Evolutionary conservation across 2,113 vertebrate species (phyloP).

Genomic region (Gasterosteus aculeatus): DNA sequence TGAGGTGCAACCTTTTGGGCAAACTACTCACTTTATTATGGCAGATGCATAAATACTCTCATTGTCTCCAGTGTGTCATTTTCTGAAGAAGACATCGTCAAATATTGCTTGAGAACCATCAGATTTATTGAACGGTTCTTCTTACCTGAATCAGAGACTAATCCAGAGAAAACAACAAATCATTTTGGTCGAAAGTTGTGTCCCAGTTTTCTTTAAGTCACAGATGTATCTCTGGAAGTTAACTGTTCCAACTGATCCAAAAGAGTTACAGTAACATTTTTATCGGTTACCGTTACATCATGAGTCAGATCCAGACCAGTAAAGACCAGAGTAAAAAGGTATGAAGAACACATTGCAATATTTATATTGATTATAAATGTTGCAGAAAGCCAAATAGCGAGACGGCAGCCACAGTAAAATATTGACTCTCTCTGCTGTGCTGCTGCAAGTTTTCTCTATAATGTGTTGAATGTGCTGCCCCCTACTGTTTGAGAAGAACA

Average conservation of each 20-base stretch:
- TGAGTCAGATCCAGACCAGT: conserved; percentile 24
- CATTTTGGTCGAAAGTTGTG: conserved; percentile 29
- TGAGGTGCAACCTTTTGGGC: not conserved
- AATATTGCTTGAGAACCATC: conserved; percentile 16
- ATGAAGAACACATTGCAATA: conserved; percentile 1
- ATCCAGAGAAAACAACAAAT: no score
- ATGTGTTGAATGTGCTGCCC: conserved; percentile 19
- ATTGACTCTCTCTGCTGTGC: conserved; percentile 3
- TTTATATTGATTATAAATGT: not conserved
- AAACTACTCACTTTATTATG: not conserved
- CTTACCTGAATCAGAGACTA: conserved; percentile 3
- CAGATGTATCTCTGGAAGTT: conserved; percentile 43
- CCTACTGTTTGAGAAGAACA: conserved; percentile 6
- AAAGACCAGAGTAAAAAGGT: conserved; percentile 11
- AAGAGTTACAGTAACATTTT: conserved; percentile 11
- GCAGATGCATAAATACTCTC: not conserved
- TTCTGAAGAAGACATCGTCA: conserved; percentile 1
- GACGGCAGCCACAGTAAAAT: not conserved
- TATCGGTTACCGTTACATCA: conserved; percentile 23
- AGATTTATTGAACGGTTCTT: conserved; percentile 16
- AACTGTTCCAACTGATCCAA: no score
- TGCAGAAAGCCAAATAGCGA: conserved; percentile 2
- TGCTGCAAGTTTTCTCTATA: not conserved
- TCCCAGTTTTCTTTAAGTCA: conserved; percentile 37
- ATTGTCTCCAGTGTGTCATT: conserved; percentile 4